Percentiles rank a stretch among this genome's conserved stretches.
Evolutionary conservation across 1,140 invertebrate genomes (phyloP).

Genomic region (Neomicropteryx cornuta): DNA sequence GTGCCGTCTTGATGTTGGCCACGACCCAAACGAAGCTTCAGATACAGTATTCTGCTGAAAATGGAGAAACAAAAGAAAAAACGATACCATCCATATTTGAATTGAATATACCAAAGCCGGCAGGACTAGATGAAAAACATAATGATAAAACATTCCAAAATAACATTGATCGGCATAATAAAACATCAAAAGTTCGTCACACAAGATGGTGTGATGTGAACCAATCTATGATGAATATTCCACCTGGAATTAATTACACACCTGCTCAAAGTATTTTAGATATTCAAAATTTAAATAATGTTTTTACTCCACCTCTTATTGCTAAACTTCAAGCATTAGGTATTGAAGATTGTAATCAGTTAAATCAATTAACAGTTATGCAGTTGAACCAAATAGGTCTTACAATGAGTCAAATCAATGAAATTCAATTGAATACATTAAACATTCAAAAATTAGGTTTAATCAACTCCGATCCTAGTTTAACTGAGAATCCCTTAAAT

Average conservation of each 20-base stretch:
- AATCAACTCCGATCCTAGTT: conserved; percentile 23
- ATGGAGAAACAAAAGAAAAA: conserved; percentile 25
- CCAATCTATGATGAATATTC: conserved; percentile 15
- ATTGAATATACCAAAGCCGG: conserved; percentile 38
- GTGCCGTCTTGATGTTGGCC: conserved; percentile 59
- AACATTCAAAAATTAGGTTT: conserved; percentile 41
- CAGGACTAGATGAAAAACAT: conserved; percentile 20
- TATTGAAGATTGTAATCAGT: conserved; percentile 44
- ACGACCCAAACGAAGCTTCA: conserved; percentile 54
- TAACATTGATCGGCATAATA: conserved; percentile 30
- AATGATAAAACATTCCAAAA: conserved; percentile 20
- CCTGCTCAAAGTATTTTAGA: conserved; percentile 31
- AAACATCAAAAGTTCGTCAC: conserved; percentile 42
- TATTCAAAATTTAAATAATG: conserved; percentile 42
- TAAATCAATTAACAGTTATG: conserved; percentile 43
- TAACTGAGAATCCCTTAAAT: conserved; percentile 6
- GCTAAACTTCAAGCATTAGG: conserved; percentile 42
- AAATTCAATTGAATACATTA: conserved; percentile 46
- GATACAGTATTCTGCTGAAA: conserved; percentile 36
- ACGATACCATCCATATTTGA: conserved; percentile 45
- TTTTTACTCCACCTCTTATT: conserved; percentile 42
- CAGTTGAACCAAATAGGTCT: conserved; percentile 45
- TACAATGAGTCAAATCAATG: conserved; percentile 43
- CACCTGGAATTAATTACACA: conserved; percentile 16
- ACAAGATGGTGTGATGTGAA: conserved; percentile 47